Base-by-base conservation (phyloP, 1,140 invertebrate genomes). In the Harlomillsia oculata region DNA sequence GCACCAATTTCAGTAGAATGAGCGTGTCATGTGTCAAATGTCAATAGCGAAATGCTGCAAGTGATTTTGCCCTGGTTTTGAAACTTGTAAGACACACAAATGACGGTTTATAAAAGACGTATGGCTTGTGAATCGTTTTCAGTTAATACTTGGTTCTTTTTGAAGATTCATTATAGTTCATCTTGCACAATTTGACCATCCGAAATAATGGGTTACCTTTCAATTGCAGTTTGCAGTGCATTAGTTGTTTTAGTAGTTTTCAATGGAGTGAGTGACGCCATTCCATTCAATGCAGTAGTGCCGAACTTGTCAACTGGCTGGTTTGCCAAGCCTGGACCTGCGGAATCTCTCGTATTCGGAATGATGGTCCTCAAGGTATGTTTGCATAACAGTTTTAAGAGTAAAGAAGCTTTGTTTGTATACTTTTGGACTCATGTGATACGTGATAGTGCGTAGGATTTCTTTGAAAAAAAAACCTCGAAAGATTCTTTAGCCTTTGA, bases 11-110 rank as follows among this genome's bases (percentile, higher is more conserved):
- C n/a, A n/a, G n/a, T n/a, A n/a, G n/a, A n/a, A n/a, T n/a, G n/a
- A n/a, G n/a, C 45, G 74, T 73, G 5, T 68, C 73, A 25, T 76
- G 74, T 71, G 61, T 74, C 45, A 11, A 48, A 48, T 32, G 45
- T 48, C 13, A 32, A 16, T 21, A 13, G 28, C 16, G 23, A 32
- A 21, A 14, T 44, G 11, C 43, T 20, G 14, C 20, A 32, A 21
- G 16, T 41, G 21, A 41, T 41, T 20, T 41, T 9, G 13, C 18
- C 11, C 13, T 21, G 21, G 6, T 18, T 39, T 39, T 6, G 8
- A 9, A 40, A 40, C 39, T 3, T 40, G 39, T 41, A 23, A 41
- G 20, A 41, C 21, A 18, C 21, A 41, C 21, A 21, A 21, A 45
- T 3, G 43, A 26, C 18, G 25, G 43, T 26, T 21, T 16, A 45